Evolutionary conservation across 2,797 vertebrate species (phyloP).

Genomic region (Siniperca obscura): DNA sequence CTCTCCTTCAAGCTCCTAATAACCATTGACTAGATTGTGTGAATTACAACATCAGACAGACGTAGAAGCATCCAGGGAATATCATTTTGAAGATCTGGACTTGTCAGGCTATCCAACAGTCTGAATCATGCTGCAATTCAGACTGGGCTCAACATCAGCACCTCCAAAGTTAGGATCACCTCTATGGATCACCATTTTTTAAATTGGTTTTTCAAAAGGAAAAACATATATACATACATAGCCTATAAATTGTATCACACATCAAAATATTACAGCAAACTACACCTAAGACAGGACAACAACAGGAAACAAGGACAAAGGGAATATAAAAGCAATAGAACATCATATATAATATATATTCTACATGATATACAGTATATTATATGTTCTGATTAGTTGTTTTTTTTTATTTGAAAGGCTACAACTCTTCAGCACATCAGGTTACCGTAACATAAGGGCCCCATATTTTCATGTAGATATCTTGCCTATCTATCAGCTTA

Average conservation of each 20-base stretch:
- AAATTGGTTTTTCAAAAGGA: neutral
- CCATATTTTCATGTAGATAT: no score
- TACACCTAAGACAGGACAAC: neutral
- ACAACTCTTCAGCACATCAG: no score
- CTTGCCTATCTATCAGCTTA: no score
- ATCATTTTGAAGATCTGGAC: constrained; percentile 1
- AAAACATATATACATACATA: neutral
- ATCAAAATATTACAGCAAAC: neutral
- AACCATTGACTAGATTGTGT: constrained; percentile 20
- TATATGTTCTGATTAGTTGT: no score
- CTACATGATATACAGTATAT: no score
- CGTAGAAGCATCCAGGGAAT: constrained; percentile 10
- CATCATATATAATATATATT: no score
- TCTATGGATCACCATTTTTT: neutral
- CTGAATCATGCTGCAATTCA: constrained; percentile 3
- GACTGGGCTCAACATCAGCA: constrained; percentile 12
- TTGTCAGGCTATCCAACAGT: neutral
- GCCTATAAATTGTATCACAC: neutral
- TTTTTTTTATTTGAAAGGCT: no score
- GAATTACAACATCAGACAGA: constrained; percentile 28
- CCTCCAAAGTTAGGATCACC: neutral
- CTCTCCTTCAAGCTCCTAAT: constrained; percentile 11
- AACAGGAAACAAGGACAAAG: neutral
- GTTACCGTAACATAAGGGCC: no score
- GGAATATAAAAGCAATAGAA: no score